Percentiles rank a stretch among this genome's conserved stretches.
These are phyloP conservation scores for Balearica regulorum DNA, from an alignment of 2,797 vertebrate species.

Conservation along the genomic window DNA sequence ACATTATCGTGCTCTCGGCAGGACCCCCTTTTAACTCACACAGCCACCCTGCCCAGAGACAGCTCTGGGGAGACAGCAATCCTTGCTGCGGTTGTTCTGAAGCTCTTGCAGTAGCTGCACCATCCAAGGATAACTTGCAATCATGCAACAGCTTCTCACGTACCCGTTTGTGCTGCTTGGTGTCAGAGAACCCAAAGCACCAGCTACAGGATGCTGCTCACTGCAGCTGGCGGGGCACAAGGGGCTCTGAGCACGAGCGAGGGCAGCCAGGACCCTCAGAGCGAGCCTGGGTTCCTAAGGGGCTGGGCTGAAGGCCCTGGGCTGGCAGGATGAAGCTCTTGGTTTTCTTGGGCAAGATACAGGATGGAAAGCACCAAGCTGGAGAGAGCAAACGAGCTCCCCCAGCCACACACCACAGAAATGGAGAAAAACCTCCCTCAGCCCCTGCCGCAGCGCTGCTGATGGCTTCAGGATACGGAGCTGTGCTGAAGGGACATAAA, in stretches of 20 bases:
- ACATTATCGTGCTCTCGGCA: fast-evolving
- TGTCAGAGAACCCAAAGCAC: neutral
- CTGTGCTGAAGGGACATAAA: fast-evolving
- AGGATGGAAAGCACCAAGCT: neutral
- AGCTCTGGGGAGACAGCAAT: neutral
- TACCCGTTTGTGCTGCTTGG: neutral
- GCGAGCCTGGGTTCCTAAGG: neutral
- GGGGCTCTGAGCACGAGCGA: neutral
- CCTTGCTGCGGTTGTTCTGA: neutral
- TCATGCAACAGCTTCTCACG: neutral
- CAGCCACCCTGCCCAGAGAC: neutral
- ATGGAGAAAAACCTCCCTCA: neutral
- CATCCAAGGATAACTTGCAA: neutral
- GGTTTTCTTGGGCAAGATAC: neutral
- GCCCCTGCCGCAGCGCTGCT: neutral
- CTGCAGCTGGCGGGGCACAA: neutral
- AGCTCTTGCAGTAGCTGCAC: neutral
- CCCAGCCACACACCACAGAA: neutral
- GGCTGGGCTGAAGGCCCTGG: too few species aligned
- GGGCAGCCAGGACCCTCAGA: neutral
- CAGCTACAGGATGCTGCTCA: fast-evolving
- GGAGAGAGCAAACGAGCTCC: neutral
- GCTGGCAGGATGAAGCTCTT: neutral
- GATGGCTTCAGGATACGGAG: neutral
- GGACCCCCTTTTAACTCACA: neutral